phyloP scores from a whole-genome alignment of 2,888 invertebrate species.

The Andrena dorsata region DNA sequence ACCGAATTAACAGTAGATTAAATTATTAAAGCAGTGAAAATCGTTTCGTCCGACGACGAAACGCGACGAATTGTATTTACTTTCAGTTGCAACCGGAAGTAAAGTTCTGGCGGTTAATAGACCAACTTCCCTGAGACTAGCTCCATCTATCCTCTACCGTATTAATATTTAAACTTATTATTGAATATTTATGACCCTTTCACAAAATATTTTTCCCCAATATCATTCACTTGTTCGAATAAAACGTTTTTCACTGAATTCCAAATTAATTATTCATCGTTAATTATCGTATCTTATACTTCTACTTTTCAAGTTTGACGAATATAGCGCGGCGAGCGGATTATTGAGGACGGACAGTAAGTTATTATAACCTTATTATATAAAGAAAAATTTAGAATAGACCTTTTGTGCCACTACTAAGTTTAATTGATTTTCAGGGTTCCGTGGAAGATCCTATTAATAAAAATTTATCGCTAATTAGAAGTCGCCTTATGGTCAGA shows the following conservation, averaged over 20 bases:
- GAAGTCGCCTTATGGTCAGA: background rate
- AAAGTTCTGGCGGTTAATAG: background rate
- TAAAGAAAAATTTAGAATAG: background rate
- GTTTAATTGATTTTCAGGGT: background rate
- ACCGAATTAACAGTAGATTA: background rate
- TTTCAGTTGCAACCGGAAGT: background rate
- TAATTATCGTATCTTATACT: background rate
- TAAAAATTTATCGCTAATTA: background rate
- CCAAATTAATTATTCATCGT: background rate
- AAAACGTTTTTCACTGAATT: background rate
- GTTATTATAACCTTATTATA: background rate
- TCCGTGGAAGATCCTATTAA: background rate
- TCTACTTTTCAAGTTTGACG: background rate
- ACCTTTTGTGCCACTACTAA: background rate
- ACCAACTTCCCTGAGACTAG: background rate
- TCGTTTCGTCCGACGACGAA: background rate
- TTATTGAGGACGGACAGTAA: background rate
- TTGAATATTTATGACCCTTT: background rate
- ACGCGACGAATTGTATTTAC: background rate
- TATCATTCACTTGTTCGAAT: background rate
- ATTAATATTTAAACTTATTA: background rate
- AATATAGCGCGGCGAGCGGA: background rate
- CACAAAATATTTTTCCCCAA: background rate
- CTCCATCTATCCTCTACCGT: too few relatives aligned
- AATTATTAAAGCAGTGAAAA: too few relatives aligned